A percentile compares a stretch with the other conserved stretches of the same genome.
These are phyloP conservation scores for Pyrgilauda ruficollis DNA, from an alignment of 2,113 vertebrate genomes.

Conservation along the genomic window DNA sequence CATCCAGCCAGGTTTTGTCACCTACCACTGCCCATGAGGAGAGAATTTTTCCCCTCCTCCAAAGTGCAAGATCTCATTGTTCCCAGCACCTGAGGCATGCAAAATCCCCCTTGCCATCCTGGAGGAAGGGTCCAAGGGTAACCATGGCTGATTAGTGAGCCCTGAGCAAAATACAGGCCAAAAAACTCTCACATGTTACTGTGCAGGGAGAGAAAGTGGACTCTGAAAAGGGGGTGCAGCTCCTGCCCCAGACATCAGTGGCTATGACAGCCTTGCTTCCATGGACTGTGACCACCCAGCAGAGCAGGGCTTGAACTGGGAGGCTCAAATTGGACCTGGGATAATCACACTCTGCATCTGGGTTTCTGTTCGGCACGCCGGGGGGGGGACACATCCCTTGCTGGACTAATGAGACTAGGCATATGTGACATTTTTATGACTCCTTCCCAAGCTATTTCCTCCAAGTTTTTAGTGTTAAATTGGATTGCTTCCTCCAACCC, in stretches of 20 bases:
- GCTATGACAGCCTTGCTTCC: background rate
- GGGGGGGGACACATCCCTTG: background rate
- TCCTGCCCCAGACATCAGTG: background rate
- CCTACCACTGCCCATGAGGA: background rate
- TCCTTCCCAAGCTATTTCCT: constrained; percentile 43
- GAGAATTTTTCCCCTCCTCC: background rate
- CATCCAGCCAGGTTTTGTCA: background rate
- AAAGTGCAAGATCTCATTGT: background rate
- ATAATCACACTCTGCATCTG: accelerated
- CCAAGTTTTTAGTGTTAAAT: constrained; percentile 15
- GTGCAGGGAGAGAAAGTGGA: background rate
- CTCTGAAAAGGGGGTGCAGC: background rate
- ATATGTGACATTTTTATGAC: constrained; percentile 18
- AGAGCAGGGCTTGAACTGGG: background rate
- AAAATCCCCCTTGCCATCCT: background rate
- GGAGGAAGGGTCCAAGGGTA: constrained; percentile 2
- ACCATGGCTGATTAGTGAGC: background rate
- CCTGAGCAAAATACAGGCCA: background rate
- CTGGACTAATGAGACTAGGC: background rate
- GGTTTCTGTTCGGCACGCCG: accelerated
- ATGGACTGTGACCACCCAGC: background rate
- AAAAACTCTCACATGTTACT: accelerated
- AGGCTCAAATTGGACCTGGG: background rate
- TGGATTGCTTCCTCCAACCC: background rate
- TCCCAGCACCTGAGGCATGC: constrained; percentile 28